phyloP scores from a whole-genome alignment of 2,888 invertebrate genomes.

The Biston stratarius region DNA sequence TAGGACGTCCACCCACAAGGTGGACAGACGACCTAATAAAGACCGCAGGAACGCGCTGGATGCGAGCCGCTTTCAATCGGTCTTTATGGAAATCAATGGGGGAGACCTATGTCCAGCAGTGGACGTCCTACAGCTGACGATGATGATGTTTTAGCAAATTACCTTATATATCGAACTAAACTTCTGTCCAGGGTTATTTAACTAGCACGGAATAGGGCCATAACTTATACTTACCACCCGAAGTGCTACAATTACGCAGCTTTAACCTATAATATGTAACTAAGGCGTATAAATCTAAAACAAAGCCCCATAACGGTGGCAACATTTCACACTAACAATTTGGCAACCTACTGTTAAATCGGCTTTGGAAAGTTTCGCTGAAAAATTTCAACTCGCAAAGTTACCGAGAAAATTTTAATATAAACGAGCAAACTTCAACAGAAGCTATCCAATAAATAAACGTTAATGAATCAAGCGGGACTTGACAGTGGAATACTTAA shows the following conservation, averaged over 20 bases:
- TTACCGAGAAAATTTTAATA: conserved; percentile 64
- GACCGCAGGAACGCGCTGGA: too few relatives aligned
- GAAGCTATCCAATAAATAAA: conserved; percentile 67
- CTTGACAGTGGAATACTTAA: conserved; percentile 54
- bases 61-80: too few relatives aligned
- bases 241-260: conserved; percentile 41
- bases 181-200: conserved; percentile 3
- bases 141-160: too few relatives aligned
- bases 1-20: too few relatives aligned
- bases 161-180: not conserved
- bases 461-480: conserved; percentile 64
- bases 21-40: too few relatives aligned
- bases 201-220: conserved; percentile 32
- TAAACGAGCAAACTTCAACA: conserved; percentile 63
- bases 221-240: conserved; percentile 36
- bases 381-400: conserved; percentile 57
- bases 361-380: conserved; percentile 45
- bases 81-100: too few relatives aligned
- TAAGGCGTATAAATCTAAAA: conserved; percentile 44
- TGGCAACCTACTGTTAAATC: conserved; percentile 37
- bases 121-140: too few relatives aligned
- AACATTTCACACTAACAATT: conserved; percentile 37
- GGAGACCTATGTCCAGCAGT: too few relatives aligned
- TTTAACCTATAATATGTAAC: conserved; percentile 43
- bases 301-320: conserved; percentile 40